Percentiles rank a stretch among this genome's conserved stretches.
Evolutionary conservation across 2,888 invertebrate species (phyloP).

Genomic region (Thelaira solivaga): DNA sequence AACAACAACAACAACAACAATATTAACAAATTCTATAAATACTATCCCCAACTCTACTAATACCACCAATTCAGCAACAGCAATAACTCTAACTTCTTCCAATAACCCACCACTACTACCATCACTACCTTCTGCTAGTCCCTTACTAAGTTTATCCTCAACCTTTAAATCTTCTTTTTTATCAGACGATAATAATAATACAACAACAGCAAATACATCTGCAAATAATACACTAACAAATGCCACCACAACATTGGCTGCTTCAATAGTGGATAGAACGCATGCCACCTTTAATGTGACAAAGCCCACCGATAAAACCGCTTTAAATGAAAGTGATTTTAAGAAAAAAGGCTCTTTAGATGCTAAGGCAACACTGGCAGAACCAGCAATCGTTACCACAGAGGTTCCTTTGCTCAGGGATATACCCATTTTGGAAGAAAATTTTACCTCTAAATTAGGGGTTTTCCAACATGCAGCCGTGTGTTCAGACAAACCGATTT

Average conservation of each 20-base stretch:
- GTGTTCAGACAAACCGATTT: conserved; percentile 86
- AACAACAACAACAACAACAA: conserved; percentile 36
- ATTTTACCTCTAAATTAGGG: conserved; percentile 69
- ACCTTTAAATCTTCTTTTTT: conserved; percentile 71
- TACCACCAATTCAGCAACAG: conserved; percentile 42
- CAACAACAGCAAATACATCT: conserved; percentile 49
- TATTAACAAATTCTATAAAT: too few species aligned
- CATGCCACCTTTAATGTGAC: conserved; percentile 16
- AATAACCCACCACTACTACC: conserved; percentile 35
- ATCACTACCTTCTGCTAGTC: conserved; percentile 50
- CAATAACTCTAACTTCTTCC: conserved; percentile 32
- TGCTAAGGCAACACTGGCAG: background rate
- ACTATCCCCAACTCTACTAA: conserved; percentile 14
- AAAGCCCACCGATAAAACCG: conserved; percentile 22
- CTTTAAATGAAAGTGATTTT: background rate
- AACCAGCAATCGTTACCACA: conserved; percentile 6
- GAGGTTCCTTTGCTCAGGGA: conserved; percentile 50
- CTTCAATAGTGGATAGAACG: conserved; percentile 37
- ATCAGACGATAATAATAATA: conserved; percentile 69
- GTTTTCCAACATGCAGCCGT: conserved; percentile 82
- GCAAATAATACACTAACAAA: conserved; percentile 54
- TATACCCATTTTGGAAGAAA: conserved; percentile 54
- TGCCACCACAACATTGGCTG: conserved; percentile 40
- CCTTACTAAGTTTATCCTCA: conserved; percentile 61
- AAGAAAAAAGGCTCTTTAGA: conserved; percentile 6